Base-by-base conservation (phyloP, 2,113 vertebrate genomes). In the Vulpes lagopus region DNA sequence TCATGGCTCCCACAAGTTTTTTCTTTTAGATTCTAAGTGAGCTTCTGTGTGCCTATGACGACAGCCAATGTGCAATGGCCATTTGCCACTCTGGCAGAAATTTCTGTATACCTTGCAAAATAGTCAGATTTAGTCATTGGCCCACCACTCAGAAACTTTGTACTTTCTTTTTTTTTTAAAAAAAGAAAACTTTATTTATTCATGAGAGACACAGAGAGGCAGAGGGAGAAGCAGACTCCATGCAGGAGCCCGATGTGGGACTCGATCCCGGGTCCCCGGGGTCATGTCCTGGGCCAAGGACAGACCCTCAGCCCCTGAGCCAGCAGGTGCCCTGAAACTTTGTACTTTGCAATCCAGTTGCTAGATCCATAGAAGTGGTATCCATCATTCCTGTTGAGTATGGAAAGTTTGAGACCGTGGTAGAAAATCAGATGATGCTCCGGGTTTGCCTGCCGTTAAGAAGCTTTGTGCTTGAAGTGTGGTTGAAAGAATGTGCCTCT, bases 391-490 rank as follows among this genome's bases (percentile, higher is more conserved):
- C 32, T 60, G 95, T 43, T 78, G 38, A 38, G 22, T 73, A 55
- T 11, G 32, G 49, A 76, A 90, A 92, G 59, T 87, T 62, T 35
- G 92, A 49, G 20, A 65, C 7, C 55, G 19, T 82, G 17, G 20
- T 69, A 25, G 49, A 89, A 88, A 67, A 49, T 14, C 71, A 32
- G 62, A 78, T 53, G 53, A 85, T 38, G 3, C 73, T 86, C 94
- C 30, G 71, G 11, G 32, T 92, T 81, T 85, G 25, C 15, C 64
- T 94, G 53, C 32, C 35, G 80, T 55, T 76, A 80, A 53, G 78
- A 76, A 22, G 71, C 38, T 92, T 92, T 88, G 69, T 87, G 15
- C 51, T 80, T 91, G 76, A 84, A 93, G 64, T 57, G 35, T 69
- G 23, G 55, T 94, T 55, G 53, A 51, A 86, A 89, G 49, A 16